These are phyloP conservation scores for Tachuris rubrigastra DNA, from an alignment of 2,113 vertebrate species.

Conservation along the genomic window DNA sequence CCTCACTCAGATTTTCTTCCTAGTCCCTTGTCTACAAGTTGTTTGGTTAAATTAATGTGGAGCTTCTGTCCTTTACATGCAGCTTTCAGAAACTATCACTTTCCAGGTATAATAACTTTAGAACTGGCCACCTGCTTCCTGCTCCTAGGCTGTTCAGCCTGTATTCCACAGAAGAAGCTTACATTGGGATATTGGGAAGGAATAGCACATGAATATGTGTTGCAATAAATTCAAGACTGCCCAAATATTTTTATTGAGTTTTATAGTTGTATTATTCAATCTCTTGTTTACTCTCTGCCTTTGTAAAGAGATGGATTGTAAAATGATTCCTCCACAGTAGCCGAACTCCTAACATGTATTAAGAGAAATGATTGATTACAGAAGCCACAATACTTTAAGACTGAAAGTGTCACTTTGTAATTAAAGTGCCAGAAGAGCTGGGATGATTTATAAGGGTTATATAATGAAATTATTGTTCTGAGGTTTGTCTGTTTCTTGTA, in stretches of 20 bases:
- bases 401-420: slow-evolving; percentile 36
- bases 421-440: slow-evolving; percentile 27
- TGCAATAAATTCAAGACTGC: not conserved
- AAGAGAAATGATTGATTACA: slow-evolving; percentile 19
- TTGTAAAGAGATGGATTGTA: not conserved
- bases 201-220: fast-evolving
- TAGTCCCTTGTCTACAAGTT: not conserved
- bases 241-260: not conserved
- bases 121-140: not conserved
- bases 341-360: not conserved
- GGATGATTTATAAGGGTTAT: slow-evolving; percentile 33
- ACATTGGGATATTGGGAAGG: not conserved
- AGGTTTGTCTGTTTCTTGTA: slow-evolving; percentile 9
- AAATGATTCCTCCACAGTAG: not conserved
- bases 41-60: not conserved
- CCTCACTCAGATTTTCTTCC: not conserved
- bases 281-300: not conserved
- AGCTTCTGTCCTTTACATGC: not conserved
- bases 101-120: not conserved
- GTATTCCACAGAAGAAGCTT: not conserved
- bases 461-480: slow-evolving; percentile 39
- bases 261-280: not conserved
- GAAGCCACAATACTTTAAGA: not conserved
- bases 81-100: not conserved
- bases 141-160: fast-evolving